A percentile compares a stretch with the other conserved stretches of the same genome.
Evolutionary conservation across 2,113 vertebrate genomes (phyloP).

Genomic region (Falcunculus frontatus): DNA sequence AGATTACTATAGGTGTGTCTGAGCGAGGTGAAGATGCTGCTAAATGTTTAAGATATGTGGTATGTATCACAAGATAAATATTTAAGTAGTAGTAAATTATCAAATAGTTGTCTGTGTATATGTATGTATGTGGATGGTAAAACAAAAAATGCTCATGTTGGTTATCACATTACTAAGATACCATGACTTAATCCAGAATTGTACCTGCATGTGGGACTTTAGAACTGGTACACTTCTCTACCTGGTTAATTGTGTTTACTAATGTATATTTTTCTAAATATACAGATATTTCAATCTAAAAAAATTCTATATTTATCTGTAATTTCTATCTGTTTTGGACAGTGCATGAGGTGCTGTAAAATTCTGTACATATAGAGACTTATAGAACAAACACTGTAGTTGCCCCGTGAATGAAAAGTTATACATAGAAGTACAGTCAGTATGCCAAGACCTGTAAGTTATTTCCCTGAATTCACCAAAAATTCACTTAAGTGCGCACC

Average conservation of each 20-base stretch:
- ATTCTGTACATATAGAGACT: slow-evolving; percentile 44
- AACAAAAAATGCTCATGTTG: slow-evolving; percentile 24
- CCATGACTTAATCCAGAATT: slow-evolving; percentile 34
- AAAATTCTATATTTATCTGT: slow-evolving; percentile 57
- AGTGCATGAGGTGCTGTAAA: slow-evolving; percentile 56
- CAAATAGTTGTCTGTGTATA: slow-evolving; percentile 52
- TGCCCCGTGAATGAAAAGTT: slow-evolving; percentile 12
- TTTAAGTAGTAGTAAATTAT: slow-evolving; percentile 59
- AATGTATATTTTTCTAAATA: slow-evolving; percentile 68
- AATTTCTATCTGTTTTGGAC: slow-evolving; percentile 51
- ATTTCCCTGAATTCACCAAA: neutral
- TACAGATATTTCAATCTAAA: slow-evolving; percentile 55
- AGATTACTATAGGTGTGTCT: slow-evolving; percentile 10
- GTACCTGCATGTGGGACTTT: slow-evolving; percentile 49
- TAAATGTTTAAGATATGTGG: slow-evolving; percentile 51
- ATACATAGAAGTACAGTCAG: neutral
- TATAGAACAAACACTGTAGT: slow-evolving; percentile 28
- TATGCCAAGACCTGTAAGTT: neutral
- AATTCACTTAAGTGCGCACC: neutral
- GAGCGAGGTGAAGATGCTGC: slow-evolving; percentile 46
- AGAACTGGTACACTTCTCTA: slow-evolving; percentile 48
- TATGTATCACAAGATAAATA: slow-evolving; percentile 57
- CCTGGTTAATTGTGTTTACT: slow-evolving; percentile 56
- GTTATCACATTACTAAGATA: slow-evolving; percentile 22
- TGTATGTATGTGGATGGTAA: slow-evolving; percentile 45